Base-by-base conservation (phyloP, 2,113 vertebrate species). In the Calyptommatus sinebrachiatus region DNA sequence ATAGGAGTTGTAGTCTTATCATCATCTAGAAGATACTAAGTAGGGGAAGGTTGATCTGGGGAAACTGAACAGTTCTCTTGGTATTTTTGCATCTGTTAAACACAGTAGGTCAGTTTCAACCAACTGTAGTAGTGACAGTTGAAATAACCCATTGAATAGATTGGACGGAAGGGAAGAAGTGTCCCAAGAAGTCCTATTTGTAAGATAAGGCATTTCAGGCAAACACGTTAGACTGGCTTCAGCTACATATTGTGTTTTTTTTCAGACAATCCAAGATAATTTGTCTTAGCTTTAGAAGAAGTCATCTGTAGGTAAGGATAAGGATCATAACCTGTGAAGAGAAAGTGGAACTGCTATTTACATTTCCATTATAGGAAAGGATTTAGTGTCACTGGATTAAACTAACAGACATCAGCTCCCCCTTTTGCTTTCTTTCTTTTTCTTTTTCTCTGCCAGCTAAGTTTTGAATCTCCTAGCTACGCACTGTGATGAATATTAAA, bases 251-350 rank as follows among this genome's bases (percentile, higher is more conserved):
- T 65, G 48, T 50, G n/a, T 14, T 1, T 50, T 50, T 50, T 50
- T 9, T 3, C 16, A 18, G 18, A 57, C 14, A 18, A 18, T 16
- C 53, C 12, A 65, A 65, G 24, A 31, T 26, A 22, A 53, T 80
- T 80, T 80, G 63, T n/a, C 8, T 73, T 57, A 68, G 65, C 46
- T 53, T 67, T 77, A 53, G 41, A 67, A 80, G 11, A 12, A 60
- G 65, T 22, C n/a, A 80, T 48, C 61, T 35, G 46, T 9, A n/a
- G 6, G 16, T 26, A 4, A 31, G 24, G 11, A 57, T n/a, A 28
- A 2, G 35, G 31, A 68, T 60, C 18, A 46, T 57, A 66, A 80
- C 2, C 35, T 29, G 14, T 20, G 22, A 20, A 45, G 1, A 14
- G 20, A 80, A 74, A 68, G 22, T 60, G 10, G 31, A 80, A 5